Base-by-base conservation (phyloP, 2,797 vertebrate genomes). In the Enteromius argenteus region DNA sequence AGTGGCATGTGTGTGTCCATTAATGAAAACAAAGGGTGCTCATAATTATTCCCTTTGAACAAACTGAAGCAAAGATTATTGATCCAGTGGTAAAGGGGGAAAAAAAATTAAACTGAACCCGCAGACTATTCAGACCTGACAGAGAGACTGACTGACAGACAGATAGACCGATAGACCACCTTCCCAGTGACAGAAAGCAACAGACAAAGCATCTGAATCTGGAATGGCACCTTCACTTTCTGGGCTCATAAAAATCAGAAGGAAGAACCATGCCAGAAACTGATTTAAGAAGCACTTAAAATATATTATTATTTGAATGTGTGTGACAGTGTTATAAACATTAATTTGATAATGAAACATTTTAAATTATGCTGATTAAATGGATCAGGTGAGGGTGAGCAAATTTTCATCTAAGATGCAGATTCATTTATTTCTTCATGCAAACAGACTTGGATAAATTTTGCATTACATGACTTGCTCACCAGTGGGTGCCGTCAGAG, bases 131-230 rank as follows among this genome's bases (percentile, higher is more conserved):
- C 30, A 56, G 19, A 56, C 11, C 39, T 85, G 60, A 51, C 32
- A 81, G 35, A 21, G 60, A 53, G 27, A 60, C 53, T 73, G 58
- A 60, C 51, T 73, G 58, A 60, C 51, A 7, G 23, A 88, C 64
- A 79, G 88, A 86, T 60, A 81, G 88, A 87, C 58, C 84, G 89
- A 90, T 0, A 94, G 92, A 94, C 89, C 91, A 89, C 91, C 93
- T 94, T 95, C 93, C 90, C 88, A 89, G 89, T 62, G 79, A 92
- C 21, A 83, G 68, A 82, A 64, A 74, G 46, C 27, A 74, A 75
- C 17, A 66, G 7, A 68, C 1, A 77, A 76, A 77, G 23, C 58
- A 60, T 72, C 39, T 9, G 23, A 39, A 53, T 83, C 78, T 49
- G 44, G 30, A 80, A 79, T 2, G 37, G 53, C 2, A 2, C 42